phyloP scores from a whole-genome alignment of 2,888 invertebrate genomes.

The Tinea semifulvella region DNA sequence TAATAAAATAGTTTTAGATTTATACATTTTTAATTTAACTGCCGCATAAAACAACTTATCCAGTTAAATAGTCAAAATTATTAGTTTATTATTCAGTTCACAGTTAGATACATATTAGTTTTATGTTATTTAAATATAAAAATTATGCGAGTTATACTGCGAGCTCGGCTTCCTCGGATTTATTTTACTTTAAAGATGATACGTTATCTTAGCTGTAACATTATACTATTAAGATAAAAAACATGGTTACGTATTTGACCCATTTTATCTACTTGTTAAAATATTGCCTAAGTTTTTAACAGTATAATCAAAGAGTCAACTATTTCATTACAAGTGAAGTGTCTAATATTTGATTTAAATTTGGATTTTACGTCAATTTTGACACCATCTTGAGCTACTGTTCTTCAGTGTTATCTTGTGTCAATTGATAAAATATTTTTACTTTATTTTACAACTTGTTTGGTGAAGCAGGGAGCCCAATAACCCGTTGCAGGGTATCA shows the following conservation, averaged over 20 bases:
- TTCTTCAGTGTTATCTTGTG: not conserved
- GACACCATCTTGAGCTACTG: conserved; percentile 8
- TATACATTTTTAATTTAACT: too few relatives aligned
- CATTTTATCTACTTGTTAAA: conserved; percentile 8
- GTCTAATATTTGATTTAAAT: not conserved
- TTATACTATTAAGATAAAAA: conserved; percentile 12
- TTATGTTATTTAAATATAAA: not conserved
- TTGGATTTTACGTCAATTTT: conserved; percentile 3
- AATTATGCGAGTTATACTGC: not conserved
- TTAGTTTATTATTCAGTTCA: too few relatives aligned
- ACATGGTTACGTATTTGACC: conserved; percentile 1
- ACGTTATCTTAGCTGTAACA: conserved; percentile 4
- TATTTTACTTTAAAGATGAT: conserved; percentile 9
- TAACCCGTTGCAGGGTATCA: conserved; percentile 6
- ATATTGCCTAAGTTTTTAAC: conserved; percentile 4
- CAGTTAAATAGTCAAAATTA: too few relatives aligned
- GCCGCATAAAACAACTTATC: too few relatives aligned
- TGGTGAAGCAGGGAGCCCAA: conserved; percentile 20
- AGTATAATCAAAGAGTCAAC: not conserved
- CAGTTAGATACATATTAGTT: too few relatives aligned
- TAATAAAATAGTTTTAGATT: too few relatives aligned
- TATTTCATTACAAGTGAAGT: conserved; percentile 10
- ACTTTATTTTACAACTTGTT: conserved; percentile 19
- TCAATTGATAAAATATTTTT: conserved; percentile 4
- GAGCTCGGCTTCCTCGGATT: conserved; percentile 3